Conservation (phyloP, 2,888 invertebrate species). For the Petrolisthes manimaculis region DNA sequence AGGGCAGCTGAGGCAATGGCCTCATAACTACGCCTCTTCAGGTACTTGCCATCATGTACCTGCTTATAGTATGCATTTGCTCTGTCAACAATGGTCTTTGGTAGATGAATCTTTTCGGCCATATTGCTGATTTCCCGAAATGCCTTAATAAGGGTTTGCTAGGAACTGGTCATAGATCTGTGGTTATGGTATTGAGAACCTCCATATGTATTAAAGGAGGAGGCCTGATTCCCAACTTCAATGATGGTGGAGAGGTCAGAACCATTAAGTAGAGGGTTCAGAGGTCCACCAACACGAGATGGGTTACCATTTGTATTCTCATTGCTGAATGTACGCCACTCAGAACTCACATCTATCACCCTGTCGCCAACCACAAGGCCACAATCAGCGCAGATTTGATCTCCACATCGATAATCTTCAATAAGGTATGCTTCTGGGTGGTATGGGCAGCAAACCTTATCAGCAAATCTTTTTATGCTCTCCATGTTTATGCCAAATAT, state of each 20-base stretch:
- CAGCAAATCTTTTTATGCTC: too few species aligned
- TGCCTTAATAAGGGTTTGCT: conserved; percentile 93
- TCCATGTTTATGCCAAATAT: too few species aligned
- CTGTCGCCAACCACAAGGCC: conserved; percentile 99
- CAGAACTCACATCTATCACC: conserved; percentile 99
- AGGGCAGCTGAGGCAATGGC: conserved; percentile 98
- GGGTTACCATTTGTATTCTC: conserved; percentile 96
- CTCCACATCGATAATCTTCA: conserved; percentile 98
- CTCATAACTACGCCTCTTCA: conserved; percentile 96
- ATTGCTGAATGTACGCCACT: conserved; percentile 99
- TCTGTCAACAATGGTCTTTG: conserved; percentile 95
- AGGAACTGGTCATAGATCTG: conserved; percentile 87
- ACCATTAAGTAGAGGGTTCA: conserved; percentile 95
- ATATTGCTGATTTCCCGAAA: conserved; percentile 97
- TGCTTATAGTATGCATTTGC: conserved; percentile 98
- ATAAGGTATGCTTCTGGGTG: conserved; percentile 97
- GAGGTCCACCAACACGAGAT: conserved; percentile 99
- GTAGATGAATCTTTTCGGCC: conserved; percentile 97
- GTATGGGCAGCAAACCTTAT: conserved; percentile 84
- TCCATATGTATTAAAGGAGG: conserved; percentile 90
- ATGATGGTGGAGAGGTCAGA: conserved; percentile 98
- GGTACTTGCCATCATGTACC: conserved; percentile 92
- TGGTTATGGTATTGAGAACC: conserved; percentile 77
- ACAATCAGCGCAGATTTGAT: conserved; percentile 99
- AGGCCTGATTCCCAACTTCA: conserved; percentile 79